Evolutionary conservation across 1,140 invertebrate genomes (phyloP).

Genomic region (Philotrypesis tridentata): DNA sequence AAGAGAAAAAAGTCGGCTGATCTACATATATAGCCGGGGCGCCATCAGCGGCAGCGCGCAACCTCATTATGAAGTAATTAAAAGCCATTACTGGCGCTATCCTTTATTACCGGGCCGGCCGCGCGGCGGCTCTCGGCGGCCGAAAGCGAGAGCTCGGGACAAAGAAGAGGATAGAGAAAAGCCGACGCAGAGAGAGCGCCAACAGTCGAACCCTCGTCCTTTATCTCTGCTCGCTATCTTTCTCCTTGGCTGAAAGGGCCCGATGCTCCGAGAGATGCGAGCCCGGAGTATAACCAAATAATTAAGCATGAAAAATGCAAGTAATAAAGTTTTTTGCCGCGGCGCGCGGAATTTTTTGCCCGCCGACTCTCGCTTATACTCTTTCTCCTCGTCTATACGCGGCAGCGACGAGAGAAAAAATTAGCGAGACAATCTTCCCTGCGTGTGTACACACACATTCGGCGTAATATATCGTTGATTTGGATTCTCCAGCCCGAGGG

Average conservation of each 20-base stretch:
- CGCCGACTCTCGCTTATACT: too few species aligned
- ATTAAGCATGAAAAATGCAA: background rate
- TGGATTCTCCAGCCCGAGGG: too few species aligned
- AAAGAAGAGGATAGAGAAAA: slow-evolving; percentile 54
- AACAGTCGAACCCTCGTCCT: slow-evolving; percentile 70
- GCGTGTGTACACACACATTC: too few species aligned
- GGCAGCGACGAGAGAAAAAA: too few species aligned
- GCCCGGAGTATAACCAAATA: background rate
- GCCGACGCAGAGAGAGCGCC: slow-evolving; percentile 66
- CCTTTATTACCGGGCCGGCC: slow-evolving; percentile 68
- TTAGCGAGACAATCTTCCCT: too few species aligned
- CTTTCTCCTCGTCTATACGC: too few species aligned
- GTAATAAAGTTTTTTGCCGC: background rate
- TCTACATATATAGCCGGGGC: slow-evolving; percentile 56
- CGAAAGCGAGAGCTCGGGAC: slow-evolving; percentile 49
- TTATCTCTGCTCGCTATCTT: slow-evolving; percentile 44
- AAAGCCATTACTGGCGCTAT: slow-evolving; percentile 74
- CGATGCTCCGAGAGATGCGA: background rate
- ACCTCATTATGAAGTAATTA: slow-evolving; percentile 75
- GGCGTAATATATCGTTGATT: too few species aligned
- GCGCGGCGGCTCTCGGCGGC: too few species aligned
- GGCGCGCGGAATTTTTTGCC: too few species aligned
- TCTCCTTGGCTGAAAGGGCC: slow-evolving; percentile 1
- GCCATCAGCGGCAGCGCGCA: slow-evolving; percentile 63
- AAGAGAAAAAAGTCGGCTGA: slow-evolving; percentile 40